Base-by-base conservation (phyloP, 1,140 invertebrate species). In the Zeugodacus cucurbitae region DNA sequence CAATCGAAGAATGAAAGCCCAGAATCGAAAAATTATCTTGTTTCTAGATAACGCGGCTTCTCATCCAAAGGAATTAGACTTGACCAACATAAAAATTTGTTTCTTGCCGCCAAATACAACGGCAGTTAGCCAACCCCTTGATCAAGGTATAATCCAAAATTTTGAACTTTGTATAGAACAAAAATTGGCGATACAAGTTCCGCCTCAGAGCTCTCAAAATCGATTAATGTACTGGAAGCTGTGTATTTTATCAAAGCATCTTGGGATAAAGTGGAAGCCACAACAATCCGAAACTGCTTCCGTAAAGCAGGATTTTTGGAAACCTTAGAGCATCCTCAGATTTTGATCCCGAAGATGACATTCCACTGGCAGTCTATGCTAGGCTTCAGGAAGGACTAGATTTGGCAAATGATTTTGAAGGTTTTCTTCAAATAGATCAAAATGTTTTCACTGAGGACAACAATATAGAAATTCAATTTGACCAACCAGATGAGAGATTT, bases 231-330 rank as follows among this genome's bases (percentile, higher is more conserved):
- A 29, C 82, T 86, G 20, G 82, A 44, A 86, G 82, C 11, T 86
- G 37, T n/a, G 6, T 22, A 86, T 48, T 44, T 57, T 29, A 7
- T 86, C 82, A 86, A 86, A 86, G 26, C 82, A 44, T 44, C 82
- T 86, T 44, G 82, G 17, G 41, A 86, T 86, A 86, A 48, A 86
- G 82, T 86, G n/a, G 44, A 86, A 86, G 82, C 37, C n/a, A n/a
- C n/a, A n/a, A n/a, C n/a, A n/a, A n/a, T n/a, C n/a, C n/a, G n/a
- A n/a, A n/a, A n/a, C n/a, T n/a, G n/a, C n/a, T n/a, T n/a, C n/a
- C n/a, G n/a, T n/a, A n/a, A n/a, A n/a, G n/a, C n/a, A n/a, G n/a
- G n/a, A n/a, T n/a, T n/a, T n/a, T n/a, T n/a, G n/a, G n/a, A n/a
- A n/a, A n/a, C n/a, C n/a, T n/a, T n/a, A 48, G 44, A 37, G 17